A percentile compares a stretch with the other conserved stretches of the same genome.
Evolutionary conservation across 2,113 vertebrate species (phyloP).

Genomic region (Festucalex cinctus): DNA sequence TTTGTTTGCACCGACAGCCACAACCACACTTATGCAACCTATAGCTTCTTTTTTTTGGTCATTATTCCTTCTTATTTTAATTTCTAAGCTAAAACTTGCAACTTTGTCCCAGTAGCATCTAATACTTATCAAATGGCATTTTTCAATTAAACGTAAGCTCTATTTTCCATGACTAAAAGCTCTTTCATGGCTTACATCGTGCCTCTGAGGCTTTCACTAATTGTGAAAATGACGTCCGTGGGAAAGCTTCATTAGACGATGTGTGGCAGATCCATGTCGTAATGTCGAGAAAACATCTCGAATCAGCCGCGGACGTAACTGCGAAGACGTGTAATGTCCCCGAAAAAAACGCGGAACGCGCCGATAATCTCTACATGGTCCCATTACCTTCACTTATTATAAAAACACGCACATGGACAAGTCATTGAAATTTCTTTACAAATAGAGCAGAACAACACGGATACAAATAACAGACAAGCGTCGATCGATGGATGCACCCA

Average conservation of each 20-base stretch:
- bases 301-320: background rate
- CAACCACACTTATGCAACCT: background rate
- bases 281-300: background rate
- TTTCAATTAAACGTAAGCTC: background rate
- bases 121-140: background rate
- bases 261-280: background rate
- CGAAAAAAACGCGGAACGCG: background rate
- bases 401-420: slow-evolving; percentile 72
- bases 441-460: slow-evolving; percentile 82
- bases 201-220: background rate
- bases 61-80: background rate
- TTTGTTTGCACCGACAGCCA: background rate
- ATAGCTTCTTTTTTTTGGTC: background rate
- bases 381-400: slow-evolving; percentile 70
- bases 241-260: background rate
- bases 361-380: slow-evolving; percentile 73
- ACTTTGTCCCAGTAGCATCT: slow-evolving; percentile 18
- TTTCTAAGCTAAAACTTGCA: slow-evolving; percentile 14
- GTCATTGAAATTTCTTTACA: slow-evolving; percentile 81
- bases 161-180: background rate
- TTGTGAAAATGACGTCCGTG: background rate
- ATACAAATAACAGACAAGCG: slow-evolving; percentile 78
- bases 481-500: slow-evolving; percentile 54
- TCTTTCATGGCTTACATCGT: background rate
- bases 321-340: background rate